Percentiles rank a stretch among this genome's conserved stretches.
Conservation (phyloP, 2,113 vertebrate genomes). For the Lontra canadensis region DNA sequence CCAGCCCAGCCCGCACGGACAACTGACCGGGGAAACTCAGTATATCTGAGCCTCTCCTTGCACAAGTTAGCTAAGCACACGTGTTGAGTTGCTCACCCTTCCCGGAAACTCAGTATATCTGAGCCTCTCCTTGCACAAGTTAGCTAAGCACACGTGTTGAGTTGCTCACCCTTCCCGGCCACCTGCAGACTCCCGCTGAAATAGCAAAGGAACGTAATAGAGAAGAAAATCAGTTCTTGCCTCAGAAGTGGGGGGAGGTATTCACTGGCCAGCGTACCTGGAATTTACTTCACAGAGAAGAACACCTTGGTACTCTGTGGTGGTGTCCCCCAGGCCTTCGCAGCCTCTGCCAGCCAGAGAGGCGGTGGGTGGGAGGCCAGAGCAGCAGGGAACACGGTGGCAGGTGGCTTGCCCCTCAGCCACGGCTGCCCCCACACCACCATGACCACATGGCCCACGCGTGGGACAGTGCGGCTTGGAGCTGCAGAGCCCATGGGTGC, state of each 20-base stretch:
- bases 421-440: background rate
- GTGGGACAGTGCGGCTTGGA: background rate
- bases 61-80: background rate
- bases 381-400: no score
- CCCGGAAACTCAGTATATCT: background rate
- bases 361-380: background rate
- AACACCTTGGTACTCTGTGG: background rate
- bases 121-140: background rate
- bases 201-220: no score
- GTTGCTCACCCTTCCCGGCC: background rate
- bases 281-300: background rate
- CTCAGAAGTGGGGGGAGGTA: background rate
- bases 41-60: background rate
- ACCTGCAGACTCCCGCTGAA: background rate
- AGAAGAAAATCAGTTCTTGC: background rate
- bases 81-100: background rate
- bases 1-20: rapidly evolving
- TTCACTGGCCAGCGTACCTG: background rate
- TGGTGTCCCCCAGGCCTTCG: background rate
- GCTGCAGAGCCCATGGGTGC: rapidly evolving
- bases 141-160: background rate
- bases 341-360: background rate
- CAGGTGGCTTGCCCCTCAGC: background rate
- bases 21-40: no score
- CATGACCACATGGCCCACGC: rapidly evolving